Evolutionary conservation across 2,113 vertebrate species (phyloP), one percentile per base, ranked within the genome.

Genomic region (Hemichromis elongatus): DNA sequence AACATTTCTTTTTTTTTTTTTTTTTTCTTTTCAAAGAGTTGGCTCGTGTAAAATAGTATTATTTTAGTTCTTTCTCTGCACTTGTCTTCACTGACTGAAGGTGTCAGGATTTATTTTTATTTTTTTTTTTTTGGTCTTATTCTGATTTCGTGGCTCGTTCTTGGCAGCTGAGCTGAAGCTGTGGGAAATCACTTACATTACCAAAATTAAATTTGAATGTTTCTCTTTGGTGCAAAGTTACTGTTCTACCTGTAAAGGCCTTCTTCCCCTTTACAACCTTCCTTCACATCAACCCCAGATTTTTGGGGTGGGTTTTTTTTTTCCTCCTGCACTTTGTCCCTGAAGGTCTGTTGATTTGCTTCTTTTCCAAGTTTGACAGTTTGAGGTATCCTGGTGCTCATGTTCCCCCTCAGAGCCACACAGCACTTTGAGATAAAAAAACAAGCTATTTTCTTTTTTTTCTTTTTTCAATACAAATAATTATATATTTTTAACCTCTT

Each of bases 371-470:
- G 84, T 85, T 81, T 80, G 66, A 50, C 33, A 33, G 80, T 50
- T 54, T 52, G 63, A 75, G 40, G n/a, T 45, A 28, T 86, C 33
- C 85, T 85, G 81, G 89, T 89, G 85, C 82, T 86, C 87, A 52
- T 78, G 28, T 83, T 84, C 85, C 61, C 19, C 54, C 21, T 50
- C 70, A 54, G 80, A 91, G 57, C 88, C 88, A 89, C 55, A 57
- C n/a, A 83, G 95, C 95, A 96, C 95, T 95, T 96, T 95, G 42
- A 86, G 55, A 85, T 37, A 26, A 16, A 56, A 68, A 77, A 42
- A 79, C 7, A 6, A 86, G 8, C 53, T 84, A n/a, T n/a, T n/a
- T n/a, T n/a, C n/a, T 90, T 8, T 13, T 88, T 85, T 86, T 77
- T 55, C 55, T 0, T 12, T 0, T 24, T 26, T 56, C 26, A 24